Conservation (phyloP, 2,113 vertebrate species). For the Cygnus atratus region DNA sequence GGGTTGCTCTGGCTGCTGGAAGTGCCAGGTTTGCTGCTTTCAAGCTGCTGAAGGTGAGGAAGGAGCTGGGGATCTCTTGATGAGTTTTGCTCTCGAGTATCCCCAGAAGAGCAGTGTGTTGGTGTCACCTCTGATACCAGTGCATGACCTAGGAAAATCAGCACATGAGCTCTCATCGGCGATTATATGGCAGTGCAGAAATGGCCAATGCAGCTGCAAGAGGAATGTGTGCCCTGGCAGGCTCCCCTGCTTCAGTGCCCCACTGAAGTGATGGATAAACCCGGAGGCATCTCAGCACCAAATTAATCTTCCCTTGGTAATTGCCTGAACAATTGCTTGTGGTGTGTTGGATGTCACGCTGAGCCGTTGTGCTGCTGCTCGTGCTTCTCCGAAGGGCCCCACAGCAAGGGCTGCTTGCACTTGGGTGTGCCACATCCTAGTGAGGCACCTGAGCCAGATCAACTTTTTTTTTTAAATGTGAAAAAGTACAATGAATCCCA, state of each 20-base stretch:
- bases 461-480: background rate
- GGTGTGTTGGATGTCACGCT: background rate
- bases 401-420: background rate
- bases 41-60: background rate
- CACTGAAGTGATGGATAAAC: background rate
- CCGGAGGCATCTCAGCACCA: rapidly evolving
- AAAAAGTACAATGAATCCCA: background rate
- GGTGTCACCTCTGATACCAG: background rate
- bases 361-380: background rate
- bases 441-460: background rate
- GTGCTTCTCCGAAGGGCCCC: background rate
- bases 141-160: background rate
- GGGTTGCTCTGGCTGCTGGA: background rate
- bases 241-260: background rate
- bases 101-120: background rate
- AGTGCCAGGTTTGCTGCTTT: background rate
- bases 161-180: background rate
- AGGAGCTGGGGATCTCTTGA: background rate
- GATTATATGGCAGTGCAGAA: background rate
- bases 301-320: background rate
- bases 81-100: background rate
- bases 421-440: background rate
- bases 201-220: background rate
- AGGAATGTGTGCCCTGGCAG: rapidly evolving
- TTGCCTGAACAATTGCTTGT: background rate